Conservation (phyloP, 1,140 invertebrate species). For the Aleiodes sp. region DNA sequence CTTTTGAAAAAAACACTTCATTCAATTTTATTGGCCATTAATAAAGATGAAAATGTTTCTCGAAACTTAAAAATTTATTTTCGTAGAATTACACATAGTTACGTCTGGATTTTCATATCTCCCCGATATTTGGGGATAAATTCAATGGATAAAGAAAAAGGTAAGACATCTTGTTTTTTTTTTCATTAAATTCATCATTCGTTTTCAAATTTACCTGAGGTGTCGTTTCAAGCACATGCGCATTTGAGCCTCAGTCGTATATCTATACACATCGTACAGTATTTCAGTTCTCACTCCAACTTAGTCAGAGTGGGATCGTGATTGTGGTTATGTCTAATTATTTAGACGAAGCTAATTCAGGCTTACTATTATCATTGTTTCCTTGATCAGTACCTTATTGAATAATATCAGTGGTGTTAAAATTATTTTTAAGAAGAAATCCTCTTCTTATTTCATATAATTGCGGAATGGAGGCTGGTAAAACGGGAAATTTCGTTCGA, state of each 20-base stretch:
- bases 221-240: no score
- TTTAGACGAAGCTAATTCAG: not conserved
- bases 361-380: not conserved
- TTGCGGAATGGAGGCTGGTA: not conserved
- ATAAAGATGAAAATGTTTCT: no score
- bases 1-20: not conserved
- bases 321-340: not conserved
- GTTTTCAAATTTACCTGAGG: no score
- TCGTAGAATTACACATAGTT: no score
- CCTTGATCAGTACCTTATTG: not conserved
- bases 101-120: no score
- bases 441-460: not conserved
- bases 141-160: no score
- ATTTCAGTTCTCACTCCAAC: conserved; percentile 7
- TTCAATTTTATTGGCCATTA: no score
- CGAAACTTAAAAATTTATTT: no score
- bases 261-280: not conserved
- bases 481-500: not conserved
- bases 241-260: not conserved
- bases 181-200: no score
- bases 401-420: not conserved
- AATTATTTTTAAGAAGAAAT: not conserved
- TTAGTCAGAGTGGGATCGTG: not conserved
- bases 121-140: no score
- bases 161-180: no score